phyloP scores from a whole-genome alignment of 1,140 invertebrate genomes.

The Diorhabda carinulata region DNA sequence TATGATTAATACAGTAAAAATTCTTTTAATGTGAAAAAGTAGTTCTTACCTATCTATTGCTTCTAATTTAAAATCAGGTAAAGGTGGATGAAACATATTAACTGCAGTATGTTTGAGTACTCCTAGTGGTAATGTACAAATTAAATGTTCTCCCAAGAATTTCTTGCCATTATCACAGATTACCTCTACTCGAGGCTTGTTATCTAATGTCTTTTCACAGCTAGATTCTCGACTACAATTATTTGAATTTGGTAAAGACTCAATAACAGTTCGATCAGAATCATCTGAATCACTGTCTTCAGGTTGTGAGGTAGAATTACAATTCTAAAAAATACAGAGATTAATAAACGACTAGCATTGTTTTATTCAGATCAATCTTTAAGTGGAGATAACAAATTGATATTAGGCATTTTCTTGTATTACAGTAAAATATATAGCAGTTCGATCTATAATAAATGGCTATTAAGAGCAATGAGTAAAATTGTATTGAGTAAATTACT shows the following conservation, averaged over 20 bases:
- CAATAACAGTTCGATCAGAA: constrained; percentile 70
- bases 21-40: neutral
- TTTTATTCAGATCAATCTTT: no score
- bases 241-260: constrained; percentile 50
- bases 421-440: no score
- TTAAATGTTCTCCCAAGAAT: constrained; percentile 79
- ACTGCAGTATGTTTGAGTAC: constrained; percentile 77
- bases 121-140: constrained; percentile 88
- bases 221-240: constrained; percentile 38
- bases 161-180: constrained; percentile 70
- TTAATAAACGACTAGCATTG: no score
- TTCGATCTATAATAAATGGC: no score
- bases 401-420: no score
- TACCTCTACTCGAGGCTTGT: constrained; percentile 55
- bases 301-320: constrained; percentile 48
- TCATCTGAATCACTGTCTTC: constrained; percentile 66
- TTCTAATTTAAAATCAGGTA: constrained; percentile 80
- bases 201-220: constrained; percentile 27
- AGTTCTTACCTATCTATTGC: constrained; percentile 60
- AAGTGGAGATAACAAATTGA: no score
- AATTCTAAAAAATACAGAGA: neutral
- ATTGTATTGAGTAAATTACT: no score
- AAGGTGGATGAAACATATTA: constrained; percentile 74
- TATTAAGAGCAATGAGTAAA: no score
- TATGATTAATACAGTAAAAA: no score